Percentiles rank a stretch among this genome's conserved stretches.
Evolutionary conservation across 2,888 invertebrate genomes (phyloP).

Genomic region (Anthoptus insignis): DNA sequence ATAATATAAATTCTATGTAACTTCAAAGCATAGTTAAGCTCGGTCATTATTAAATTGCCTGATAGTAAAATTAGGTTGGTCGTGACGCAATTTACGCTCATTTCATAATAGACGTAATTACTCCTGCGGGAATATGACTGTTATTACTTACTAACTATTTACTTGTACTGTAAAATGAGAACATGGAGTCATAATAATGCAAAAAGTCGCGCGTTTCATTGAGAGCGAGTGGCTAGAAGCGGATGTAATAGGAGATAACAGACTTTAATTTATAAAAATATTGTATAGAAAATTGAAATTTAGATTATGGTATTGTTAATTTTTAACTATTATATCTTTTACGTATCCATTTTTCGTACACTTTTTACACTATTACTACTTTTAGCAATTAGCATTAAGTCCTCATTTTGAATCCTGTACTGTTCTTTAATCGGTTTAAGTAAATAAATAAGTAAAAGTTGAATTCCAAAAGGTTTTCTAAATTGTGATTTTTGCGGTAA

Average conservation of each 20-base stretch:
- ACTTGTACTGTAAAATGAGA: slow-evolving; percentile 29
- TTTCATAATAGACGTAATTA: slow-evolving; percentile 17
- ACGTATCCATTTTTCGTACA: too few relatives aligned
- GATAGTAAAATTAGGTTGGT: slow-evolving; percentile 23
- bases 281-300: too few relatives aligned
- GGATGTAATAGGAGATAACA: background rate
- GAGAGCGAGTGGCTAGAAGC: background rate
- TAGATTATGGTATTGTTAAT: too few relatives aligned
- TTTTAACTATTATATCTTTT: too few relatives aligned
- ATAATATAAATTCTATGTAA: background rate
- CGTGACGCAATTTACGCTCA: slow-evolving; percentile 15
- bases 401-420: too few relatives aligned
- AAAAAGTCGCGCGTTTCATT: slow-evolving; percentile 5
- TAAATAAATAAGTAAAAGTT: too few relatives aligned
- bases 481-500: too few relatives aligned
- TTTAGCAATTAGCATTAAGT: too few relatives aligned
- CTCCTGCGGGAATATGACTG: slow-evolving; percentile 18
- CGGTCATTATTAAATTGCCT: slow-evolving; percentile 7
- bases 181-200: slow-evolving; percentile 23
- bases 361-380: too few relatives aligned
- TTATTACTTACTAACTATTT: slow-evolving; percentile 27
- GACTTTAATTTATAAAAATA: background rate
- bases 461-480: too few relatives aligned
- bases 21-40: slow-evolving; percentile 3
- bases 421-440: too few relatives aligned